phyloP scores from a whole-genome alignment of 92 coral and sea anemone genomes.

The Parazoanthus darwini region DNA sequence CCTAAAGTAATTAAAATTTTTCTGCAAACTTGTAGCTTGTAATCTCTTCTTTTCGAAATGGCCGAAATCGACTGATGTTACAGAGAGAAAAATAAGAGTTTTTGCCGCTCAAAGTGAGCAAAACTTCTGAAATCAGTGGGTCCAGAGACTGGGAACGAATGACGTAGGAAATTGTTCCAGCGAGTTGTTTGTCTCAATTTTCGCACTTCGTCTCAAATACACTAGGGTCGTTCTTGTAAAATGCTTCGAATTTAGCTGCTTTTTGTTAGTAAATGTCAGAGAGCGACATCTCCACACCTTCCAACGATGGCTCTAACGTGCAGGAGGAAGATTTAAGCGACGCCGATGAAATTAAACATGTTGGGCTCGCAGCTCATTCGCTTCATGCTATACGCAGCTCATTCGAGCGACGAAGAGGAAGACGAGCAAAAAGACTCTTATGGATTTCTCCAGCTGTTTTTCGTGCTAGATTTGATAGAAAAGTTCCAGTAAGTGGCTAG shows the following conservation, averaged over 20 bases:
- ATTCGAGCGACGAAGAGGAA: slow-evolving; percentile 14
- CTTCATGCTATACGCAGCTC: slow-evolving; percentile 23
- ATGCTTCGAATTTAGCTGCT: slow-evolving; percentile 23
- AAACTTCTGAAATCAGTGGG: slow-evolving; percentile 1
- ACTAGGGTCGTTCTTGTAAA: background rate
- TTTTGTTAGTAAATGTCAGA: slow-evolving; percentile 32
- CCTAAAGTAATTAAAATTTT: too few relatives aligned
- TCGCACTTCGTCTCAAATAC: background rate
- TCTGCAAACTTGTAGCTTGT: too few relatives aligned
- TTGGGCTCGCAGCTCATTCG: too few relatives aligned
- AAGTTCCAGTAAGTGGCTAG: background rate
- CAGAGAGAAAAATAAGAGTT: too few relatives aligned
- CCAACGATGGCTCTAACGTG: slow-evolving; percentile 15
- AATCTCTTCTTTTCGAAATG: too few relatives aligned
- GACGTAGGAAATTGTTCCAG: slow-evolving; percentile 10
- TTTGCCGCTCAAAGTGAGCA: background rate
- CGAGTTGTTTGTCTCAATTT: background rate
- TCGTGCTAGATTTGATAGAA: slow-evolving; percentile 27
- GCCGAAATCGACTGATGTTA: too few relatives aligned
- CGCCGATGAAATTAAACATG: background rate
- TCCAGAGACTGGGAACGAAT: background rate
- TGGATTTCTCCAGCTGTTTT: slow-evolving; percentile 27
- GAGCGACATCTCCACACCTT: slow-evolving; percentile 17
- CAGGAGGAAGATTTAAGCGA: slow-evolving; percentile 24
- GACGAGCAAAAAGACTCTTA: slow-evolving; percentile 21